A percentile compares a stretch with the other conserved stretches of the same genome.
Conservation (phyloP, 2,888 invertebrate species). For the Andrena hattorfiana region DNA sequence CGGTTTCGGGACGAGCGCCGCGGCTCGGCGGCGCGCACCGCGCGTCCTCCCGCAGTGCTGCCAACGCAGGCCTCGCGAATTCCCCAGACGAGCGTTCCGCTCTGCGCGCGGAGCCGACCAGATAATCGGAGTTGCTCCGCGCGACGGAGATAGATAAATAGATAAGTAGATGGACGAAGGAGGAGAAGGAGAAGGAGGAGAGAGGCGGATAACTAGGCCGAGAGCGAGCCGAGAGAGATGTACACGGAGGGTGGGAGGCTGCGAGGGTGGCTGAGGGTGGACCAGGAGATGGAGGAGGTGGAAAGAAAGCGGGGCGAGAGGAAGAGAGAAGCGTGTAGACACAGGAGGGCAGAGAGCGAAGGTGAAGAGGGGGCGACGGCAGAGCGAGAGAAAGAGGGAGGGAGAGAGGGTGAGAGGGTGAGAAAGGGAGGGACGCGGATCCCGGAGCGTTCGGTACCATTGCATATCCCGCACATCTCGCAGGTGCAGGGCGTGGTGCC, state of each 20-base stretch:
- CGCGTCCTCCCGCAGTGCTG: constrained; percentile 26
- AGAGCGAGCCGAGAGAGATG: constrained; percentile 28
- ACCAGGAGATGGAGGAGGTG: constrained; percentile 15
- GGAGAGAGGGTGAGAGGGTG: background rate
- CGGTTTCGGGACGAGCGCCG: background rate
- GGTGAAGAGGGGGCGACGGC: constrained; percentile 28
- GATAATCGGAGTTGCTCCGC: constrained; percentile 46
- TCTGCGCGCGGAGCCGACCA: constrained; percentile 31
- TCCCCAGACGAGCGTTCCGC: constrained; percentile 15
- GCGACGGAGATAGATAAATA: constrained; percentile 55
- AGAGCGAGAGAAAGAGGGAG: background rate
- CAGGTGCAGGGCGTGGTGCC: constrained; percentile 85
- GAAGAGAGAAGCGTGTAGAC: constrained; percentile 37
- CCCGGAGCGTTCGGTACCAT: constrained; percentile 74
- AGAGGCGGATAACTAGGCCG: constrained; percentile 46
- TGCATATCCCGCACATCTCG: constrained; percentile 82
- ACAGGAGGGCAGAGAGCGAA: constrained; percentile 34
- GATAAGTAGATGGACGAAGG: constrained; percentile 52
- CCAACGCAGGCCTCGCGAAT: constrained; percentile 16
- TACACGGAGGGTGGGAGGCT: background rate
- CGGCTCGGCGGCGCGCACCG: background rate
- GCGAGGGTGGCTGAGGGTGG: constrained; percentile 18
- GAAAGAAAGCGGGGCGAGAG: constrained; percentile 14
- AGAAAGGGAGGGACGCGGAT: constrained; percentile 46
- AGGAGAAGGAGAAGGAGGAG: constrained; percentile 21